Evolutionary conservation across 2,888 invertebrate genomes (phyloP).

Genomic region (Himalopsyche japonica): DNA sequence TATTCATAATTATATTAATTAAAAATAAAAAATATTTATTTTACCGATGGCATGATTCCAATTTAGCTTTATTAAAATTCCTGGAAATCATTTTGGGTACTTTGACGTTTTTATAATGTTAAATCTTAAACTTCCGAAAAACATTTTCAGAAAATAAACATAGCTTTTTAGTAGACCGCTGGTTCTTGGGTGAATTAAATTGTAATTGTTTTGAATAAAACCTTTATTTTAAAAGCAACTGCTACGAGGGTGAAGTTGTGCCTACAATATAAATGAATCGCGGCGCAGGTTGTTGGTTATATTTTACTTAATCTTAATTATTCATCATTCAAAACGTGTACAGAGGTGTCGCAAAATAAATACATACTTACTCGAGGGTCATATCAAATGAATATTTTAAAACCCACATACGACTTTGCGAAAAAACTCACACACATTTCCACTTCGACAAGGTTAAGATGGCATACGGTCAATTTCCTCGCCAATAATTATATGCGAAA

Average conservation of each 20-base stretch:
- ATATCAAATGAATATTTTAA: neutral
- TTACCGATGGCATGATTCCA: no score
- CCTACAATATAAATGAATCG: neutral
- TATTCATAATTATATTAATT: no score
- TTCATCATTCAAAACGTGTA: neutral
- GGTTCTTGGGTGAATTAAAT: no score
- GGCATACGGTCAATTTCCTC: neutral
- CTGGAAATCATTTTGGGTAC: no score
- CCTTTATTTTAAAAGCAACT: no score
- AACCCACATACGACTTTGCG: neutral
- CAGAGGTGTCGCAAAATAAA: neutral
- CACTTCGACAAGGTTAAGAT: neutral
- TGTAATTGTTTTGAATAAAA: no score
- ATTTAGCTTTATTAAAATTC: no score
- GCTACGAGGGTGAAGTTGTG: neutral
- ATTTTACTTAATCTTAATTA: neutral
- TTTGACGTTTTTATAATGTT: no score
- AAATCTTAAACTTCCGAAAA: no score
- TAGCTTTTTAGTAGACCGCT: no score
- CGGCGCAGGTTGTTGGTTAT: neutral
- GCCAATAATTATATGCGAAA: conserved; percentile 9
- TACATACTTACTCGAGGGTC: neutral
- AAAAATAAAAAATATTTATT: no score
- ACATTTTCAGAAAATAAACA: no score
- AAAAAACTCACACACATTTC: neutral